phyloP scores from a whole-genome alignment of 2,888 invertebrate genomes.

The Ennomos fuscantarius region DNA sequence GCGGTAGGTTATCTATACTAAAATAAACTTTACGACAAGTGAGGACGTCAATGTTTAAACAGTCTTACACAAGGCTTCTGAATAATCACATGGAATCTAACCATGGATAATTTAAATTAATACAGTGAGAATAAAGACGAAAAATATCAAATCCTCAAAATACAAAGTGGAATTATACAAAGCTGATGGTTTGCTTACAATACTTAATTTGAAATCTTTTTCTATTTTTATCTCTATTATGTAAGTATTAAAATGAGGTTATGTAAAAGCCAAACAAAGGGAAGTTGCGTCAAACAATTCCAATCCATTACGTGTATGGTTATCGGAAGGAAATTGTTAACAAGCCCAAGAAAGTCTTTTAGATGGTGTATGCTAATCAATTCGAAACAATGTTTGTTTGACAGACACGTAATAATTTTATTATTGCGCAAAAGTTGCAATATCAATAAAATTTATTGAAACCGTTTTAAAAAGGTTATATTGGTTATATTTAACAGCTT shows the following conservation, averaged over 20 bases:
- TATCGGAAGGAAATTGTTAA: constrained; percentile 58
- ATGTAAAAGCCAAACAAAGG: constrained; percentile 50
- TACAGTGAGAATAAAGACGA: neutral
- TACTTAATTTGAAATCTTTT: too few species aligned
- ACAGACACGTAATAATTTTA: constrained; percentile 55
- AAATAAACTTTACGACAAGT: constrained; percentile 71
- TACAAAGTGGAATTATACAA: too few species aligned
- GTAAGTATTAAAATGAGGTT: constrained; percentile 40
- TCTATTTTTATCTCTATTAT: constrained; percentile 16
- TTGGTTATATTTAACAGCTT: too few species aligned
- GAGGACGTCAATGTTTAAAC: constrained; percentile 65
- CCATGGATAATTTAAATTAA: constrained; percentile 2
- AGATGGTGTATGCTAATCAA: constrained; percentile 68
- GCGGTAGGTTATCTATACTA: constrained; percentile 56
- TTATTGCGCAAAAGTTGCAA: constrained; percentile 62
- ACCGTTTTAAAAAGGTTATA: neutral
- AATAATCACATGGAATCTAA: constrained; percentile 27
- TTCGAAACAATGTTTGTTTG: constrained; percentile 59
- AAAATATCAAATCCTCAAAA: neutral
- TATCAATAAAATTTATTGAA: constrained; percentile 17
- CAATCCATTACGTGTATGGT: constrained; percentile 36
- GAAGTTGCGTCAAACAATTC: constrained; percentile 52
- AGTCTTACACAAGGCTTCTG: constrained; percentile 54
- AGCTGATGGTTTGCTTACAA: too few species aligned
- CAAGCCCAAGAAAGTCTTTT: constrained; percentile 56